These are phyloP conservation scores for Chloroceryle aenea DNA, from an alignment of 2,113 vertebrate species.

Conservation along the genomic window DNA sequence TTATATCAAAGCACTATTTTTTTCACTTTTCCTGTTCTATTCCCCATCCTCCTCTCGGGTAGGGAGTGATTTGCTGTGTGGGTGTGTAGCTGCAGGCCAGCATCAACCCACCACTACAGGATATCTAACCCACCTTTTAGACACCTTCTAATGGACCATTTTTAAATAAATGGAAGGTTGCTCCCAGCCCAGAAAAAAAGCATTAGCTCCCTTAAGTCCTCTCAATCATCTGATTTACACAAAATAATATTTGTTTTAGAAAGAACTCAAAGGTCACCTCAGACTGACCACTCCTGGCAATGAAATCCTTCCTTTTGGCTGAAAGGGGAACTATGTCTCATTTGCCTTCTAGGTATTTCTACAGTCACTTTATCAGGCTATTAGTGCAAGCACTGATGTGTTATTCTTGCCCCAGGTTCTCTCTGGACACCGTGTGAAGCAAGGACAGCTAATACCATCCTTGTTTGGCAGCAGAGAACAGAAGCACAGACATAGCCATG, in stretches of 20 bases:
- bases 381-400: background rate
- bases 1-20: background rate
- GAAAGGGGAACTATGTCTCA: background rate
- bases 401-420: background rate
- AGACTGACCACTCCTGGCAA: background rate
- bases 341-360: background rate
- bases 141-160: background rate
- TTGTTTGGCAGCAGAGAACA: background rate
- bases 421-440: background rate
- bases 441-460: background rate
- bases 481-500: background rate
- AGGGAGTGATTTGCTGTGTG: background rate
- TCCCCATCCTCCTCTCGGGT: background rate
- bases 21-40: background rate
- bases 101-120: fast-evolving
- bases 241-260: background rate
- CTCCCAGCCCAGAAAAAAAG: background rate
- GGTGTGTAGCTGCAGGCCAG: background rate
- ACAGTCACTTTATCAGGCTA: background rate
- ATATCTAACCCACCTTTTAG: background rate
- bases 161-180: background rate
- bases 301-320: background rate
- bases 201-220: background rate
- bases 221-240: background rate
- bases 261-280: background rate